phyloP scores from a whole-genome alignment of 1,140 invertebrate genomes.

The Papilio helenus region DNA sequence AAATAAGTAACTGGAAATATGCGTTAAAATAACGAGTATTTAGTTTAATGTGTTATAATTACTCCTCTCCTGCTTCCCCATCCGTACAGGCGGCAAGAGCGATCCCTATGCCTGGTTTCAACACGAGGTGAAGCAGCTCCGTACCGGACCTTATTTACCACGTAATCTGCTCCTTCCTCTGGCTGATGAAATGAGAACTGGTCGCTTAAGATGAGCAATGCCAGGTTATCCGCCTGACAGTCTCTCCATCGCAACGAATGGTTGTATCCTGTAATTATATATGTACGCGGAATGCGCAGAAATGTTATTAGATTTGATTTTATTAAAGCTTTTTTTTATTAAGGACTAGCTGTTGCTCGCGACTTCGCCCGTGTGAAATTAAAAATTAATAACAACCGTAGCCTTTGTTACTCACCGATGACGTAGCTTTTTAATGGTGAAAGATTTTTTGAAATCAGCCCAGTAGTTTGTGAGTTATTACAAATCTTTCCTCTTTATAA shows the following conservation, averaged over 20 bases:
- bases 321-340: neutral
- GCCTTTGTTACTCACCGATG: too few relatives aligned
- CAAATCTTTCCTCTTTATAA: too few relatives aligned
- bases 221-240: constrained; percentile 65
- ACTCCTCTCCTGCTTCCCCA: constrained; percentile 6
- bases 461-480: too few relatives aligned
- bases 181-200: constrained; percentile 60
- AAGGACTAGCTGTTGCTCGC: neutral
- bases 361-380: too few relatives aligned
- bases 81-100: neutral
- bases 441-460: too few relatives aligned
- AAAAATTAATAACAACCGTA: too few relatives aligned
- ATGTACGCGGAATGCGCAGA: neutral
- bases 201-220: constrained; percentile 57
- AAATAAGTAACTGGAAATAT: neutral
- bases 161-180: constrained; percentile 56
- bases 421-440: too few relatives aligned
- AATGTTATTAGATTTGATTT: neutral
- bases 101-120: constrained; percentile 39
- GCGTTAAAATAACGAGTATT: neutral
- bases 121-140: constrained; percentile 41
- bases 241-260: constrained; percentile 54
- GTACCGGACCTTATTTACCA: constrained; percentile 65
- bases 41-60: neutral
- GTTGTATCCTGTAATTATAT: constrained; percentile 61